phyloP scores from a whole-genome alignment of 1,140 invertebrate species.

The Coenobita brevimanus region DNA sequence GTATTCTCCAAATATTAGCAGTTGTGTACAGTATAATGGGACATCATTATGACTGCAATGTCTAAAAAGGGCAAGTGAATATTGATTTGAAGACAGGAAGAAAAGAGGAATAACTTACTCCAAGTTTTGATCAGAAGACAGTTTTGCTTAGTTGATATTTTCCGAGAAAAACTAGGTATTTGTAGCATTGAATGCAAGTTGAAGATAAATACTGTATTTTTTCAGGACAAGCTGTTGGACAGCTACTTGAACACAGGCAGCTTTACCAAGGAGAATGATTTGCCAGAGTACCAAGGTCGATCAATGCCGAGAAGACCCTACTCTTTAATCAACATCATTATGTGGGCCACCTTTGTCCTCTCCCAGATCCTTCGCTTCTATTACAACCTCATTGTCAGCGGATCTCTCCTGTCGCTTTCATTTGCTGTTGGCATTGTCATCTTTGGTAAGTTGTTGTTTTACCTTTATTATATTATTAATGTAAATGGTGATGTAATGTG shows the following conservation, averaged over 20 bases:
- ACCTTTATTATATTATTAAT: no score
- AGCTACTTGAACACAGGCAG: slow-evolving; percentile 88
- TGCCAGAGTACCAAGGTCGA: slow-evolving; percentile 78
- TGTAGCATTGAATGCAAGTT: no score
- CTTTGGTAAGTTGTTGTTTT: slow-evolving; percentile 81
- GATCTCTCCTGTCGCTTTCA: slow-evolving; percentile 82
- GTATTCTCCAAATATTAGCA: no score
- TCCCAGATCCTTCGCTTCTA: slow-evolving; percentile 83
- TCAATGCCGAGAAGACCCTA: slow-evolving; percentile 77
- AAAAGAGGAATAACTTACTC: no score
- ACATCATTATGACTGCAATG: no score
- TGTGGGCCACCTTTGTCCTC: slow-evolving; percentile 82
- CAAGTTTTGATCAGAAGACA: slow-evolving; percentile 1
- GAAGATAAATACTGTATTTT: slow-evolving; percentile 68
- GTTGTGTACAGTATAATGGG: no score
- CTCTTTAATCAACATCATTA: slow-evolving; percentile 81
- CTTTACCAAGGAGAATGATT: slow-evolving; percentile 84
- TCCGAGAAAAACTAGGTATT: no score
- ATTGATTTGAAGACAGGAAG: no score
- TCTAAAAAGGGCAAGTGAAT: no score
- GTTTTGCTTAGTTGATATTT: slow-evolving; percentile 11
- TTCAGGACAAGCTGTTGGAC: slow-evolving; percentile 85
- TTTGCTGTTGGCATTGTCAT: slow-evolving; percentile 80
- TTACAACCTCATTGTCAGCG: slow-evolving; percentile 80
- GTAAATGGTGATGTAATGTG: no score